Percentiles rank a stretch among this genome's conserved stretches.
phyloP scores from a whole-genome alignment of 2,888 invertebrate species.

The Acanthosepion pharaonis region DNA sequence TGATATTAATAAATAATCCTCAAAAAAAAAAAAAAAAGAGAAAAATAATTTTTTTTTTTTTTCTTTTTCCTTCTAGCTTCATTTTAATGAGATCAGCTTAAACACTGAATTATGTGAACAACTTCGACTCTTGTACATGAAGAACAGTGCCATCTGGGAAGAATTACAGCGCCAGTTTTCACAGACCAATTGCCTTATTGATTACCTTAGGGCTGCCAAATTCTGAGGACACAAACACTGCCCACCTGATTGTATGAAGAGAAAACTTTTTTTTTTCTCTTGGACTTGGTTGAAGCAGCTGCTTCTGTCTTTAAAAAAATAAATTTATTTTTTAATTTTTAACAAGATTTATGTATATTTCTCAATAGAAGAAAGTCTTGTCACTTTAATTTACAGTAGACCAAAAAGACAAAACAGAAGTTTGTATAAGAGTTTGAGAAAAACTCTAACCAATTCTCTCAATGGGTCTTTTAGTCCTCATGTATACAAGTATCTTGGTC shows the following conservation, averaged over 20 bases:
- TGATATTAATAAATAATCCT: too few relatives aligned
- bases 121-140: conserved; percentile 55
- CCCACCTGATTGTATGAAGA: background rate
- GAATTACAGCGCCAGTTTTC: conserved; percentile 65
- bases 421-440: too few relatives aligned
- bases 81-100: conserved; percentile 66
- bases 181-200: conserved; percentile 71
- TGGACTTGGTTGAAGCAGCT: background rate
- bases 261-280: background rate
- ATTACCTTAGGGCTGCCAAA: conserved; percentile 72
- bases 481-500: too few relatives aligned
- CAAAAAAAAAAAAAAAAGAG: too few relatives aligned
- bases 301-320: background rate
- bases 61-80: conserved; percentile 63
- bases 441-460: too few relatives aligned
- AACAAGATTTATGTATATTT: too few relatives aligned
- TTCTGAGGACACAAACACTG: conserved; percentile 55
- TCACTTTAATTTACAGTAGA: too few relatives aligned
- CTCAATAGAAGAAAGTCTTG: too few relatives aligned
- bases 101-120: conserved; percentile 60
- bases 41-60: background rate
- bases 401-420: too few relatives aligned
- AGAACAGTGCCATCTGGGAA: conserved; percentile 64
- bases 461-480: too few relatives aligned
- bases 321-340: too few relatives aligned